Percentiles rank a stretch among this genome's conserved stretches.
Evolutionary conservation across 2,113 vertebrate genomes (phyloP).

Genomic region (Odocoileus hemionus): DNA sequence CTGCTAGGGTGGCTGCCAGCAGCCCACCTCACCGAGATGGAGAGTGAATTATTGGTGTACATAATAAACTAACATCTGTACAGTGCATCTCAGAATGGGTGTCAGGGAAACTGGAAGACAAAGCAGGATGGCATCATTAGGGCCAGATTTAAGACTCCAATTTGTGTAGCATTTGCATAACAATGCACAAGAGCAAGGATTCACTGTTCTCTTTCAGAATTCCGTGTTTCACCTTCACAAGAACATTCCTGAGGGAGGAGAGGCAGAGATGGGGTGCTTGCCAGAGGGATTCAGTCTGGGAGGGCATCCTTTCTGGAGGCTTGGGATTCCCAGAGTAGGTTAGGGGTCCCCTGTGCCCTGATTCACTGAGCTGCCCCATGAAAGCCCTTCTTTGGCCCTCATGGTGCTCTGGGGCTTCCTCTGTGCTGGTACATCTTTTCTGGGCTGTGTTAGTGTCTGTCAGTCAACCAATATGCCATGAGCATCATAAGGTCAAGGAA

Average conservation of each 20-base stretch:
- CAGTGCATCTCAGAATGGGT: slow-evolving; percentile 68
- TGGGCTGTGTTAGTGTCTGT: neutral
- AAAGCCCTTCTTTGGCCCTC: neutral
- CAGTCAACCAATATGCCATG: neutral
- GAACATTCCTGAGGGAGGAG: slow-evolving; percentile 51
- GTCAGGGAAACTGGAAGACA: slow-evolving; percentile 75
- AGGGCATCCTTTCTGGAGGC: neutral
- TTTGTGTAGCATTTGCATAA: slow-evolving; percentile 80
- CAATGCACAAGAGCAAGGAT: slow-evolving; percentile 70
- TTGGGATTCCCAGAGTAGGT: neutral
- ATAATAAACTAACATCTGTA: slow-evolving; percentile 77
- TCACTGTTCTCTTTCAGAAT: slow-evolving; percentile 66
- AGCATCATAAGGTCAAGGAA: neutral
- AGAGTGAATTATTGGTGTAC: slow-evolving; percentile 74
- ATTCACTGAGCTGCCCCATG: neutral
- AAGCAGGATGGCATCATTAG: slow-evolving; percentile 78
- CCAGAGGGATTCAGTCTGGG: neutral
- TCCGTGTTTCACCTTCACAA: slow-evolving; percentile 69
- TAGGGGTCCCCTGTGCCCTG: neutral
- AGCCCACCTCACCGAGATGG: slow-evolving; percentile 59
- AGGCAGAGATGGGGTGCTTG: neutral
- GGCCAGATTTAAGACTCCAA: slow-evolving; percentile 73
- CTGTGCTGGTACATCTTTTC: neutral
- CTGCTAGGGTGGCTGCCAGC: slow-evolving; percentile 58
- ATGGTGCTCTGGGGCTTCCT: neutral